Conservation (phyloP, 2,888 invertebrate genomes). For the Silvanus unidentatus region DNA sequence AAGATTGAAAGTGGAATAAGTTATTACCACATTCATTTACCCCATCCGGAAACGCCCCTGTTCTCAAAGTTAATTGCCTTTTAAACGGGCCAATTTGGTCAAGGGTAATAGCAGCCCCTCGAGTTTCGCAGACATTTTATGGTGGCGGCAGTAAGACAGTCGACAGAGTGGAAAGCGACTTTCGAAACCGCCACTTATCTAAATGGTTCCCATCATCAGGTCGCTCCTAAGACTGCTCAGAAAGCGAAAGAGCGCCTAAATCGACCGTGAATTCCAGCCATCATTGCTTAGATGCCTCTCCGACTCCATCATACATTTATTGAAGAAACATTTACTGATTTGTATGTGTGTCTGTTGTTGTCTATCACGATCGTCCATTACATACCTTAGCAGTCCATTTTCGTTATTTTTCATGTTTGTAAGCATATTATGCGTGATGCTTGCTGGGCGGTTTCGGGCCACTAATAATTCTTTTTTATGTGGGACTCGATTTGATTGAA, state of each 20-base stretch:
- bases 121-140: constrained; percentile 9
- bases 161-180: background rate
- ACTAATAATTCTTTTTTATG: too few species aligned
- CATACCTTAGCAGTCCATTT: too few species aligned
- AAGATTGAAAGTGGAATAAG: too few species aligned
- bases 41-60: background rate
- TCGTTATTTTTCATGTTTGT: too few species aligned
- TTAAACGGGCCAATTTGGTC: constrained; percentile 20
- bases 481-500: too few species aligned
- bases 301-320: too few species aligned
- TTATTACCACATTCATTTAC: background rate
- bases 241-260: constrained; percentile 26
- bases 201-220: constrained; percentile 26
- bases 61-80: constrained; percentile 19
- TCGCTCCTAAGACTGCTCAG: background rate
- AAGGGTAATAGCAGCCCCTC: constrained; percentile 13
- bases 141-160: background rate
- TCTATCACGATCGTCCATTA: too few species aligned
- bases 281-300: constrained; percentile 1
- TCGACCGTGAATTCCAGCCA: constrained; percentile 16
- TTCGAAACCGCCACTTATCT: constrained; percentile 25
- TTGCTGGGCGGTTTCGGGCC: too few species aligned
- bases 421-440: too few species aligned
- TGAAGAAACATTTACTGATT: too few species aligned
- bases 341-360: too few species aligned